Conservation (phyloP, 2,797 vertebrate genomes). For the Lepilemur septentrionalis region DNA sequence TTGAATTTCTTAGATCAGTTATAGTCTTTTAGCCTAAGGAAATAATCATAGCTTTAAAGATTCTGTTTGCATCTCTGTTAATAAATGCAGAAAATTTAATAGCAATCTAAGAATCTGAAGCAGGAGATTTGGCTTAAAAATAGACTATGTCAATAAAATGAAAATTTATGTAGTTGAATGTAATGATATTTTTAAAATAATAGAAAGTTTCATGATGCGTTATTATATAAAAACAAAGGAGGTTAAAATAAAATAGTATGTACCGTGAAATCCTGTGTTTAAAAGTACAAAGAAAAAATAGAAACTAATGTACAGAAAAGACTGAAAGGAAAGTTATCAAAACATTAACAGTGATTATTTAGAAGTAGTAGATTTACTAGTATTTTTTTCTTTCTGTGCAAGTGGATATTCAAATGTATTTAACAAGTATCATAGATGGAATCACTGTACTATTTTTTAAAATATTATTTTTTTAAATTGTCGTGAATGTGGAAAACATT, state of each 20-base stretch:
- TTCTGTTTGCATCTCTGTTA: not conserved
- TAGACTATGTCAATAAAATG: not conserved
- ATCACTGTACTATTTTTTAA: not conserved
- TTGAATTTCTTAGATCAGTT: not conserved
- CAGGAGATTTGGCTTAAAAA: not conserved
- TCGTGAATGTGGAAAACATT: conserved; percentile 18
- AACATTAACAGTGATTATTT: not conserved
- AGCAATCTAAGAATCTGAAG: conserved; percentile 3
- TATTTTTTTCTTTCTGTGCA: not conserved
- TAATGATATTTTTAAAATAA: conserved; percentile 36
- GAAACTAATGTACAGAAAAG: not conserved
- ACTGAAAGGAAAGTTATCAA: not conserved
- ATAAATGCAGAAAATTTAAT: conserved; percentile 5
- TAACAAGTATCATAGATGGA: not conserved
- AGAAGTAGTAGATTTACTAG: not conserved
- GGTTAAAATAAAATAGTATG: not conserved
- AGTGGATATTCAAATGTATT: conserved; percentile 7
- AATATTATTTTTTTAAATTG: not conserved
- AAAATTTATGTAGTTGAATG: not conserved
- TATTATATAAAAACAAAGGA: conserved; percentile 17
- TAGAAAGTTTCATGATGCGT: not conserved
- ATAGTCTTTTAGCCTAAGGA: not conserved
- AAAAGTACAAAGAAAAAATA: not conserved
- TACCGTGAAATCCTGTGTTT: not conserved
- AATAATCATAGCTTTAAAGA: conserved; percentile 29